Conservation (phyloP, 2,113 vertebrate genomes). For the Gasterosteus aculeatus region DNA sequence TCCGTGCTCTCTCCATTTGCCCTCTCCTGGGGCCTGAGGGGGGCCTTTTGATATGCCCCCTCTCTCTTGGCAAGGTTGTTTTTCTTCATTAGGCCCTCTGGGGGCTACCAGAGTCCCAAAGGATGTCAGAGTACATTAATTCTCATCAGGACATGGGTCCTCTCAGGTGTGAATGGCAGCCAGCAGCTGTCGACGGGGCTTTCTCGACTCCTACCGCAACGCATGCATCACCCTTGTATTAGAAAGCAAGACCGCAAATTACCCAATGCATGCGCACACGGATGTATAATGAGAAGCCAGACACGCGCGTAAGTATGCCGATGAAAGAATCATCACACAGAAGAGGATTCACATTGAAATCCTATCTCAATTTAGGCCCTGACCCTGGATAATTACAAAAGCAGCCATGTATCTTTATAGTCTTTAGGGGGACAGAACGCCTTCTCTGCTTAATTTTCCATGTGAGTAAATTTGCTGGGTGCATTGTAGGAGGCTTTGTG, state of each 20-base stretch:
- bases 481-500: constrained; percentile 71
- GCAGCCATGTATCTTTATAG: constrained; percentile 76
- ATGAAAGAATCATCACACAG: constrained; percentile 62
- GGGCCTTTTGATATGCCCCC: constrained; percentile 71
- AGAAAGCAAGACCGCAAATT: too few species aligned
- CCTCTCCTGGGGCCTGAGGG: constrained; percentile 68
- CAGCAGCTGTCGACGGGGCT: constrained; percentile 87
- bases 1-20: constrained; percentile 65
- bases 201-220: constrained; percentile 84
- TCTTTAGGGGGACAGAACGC: constrained; percentile 75
- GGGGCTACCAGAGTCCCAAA: constrained; percentile 84
- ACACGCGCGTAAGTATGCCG: constrained; percentile 34
- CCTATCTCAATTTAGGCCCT: constrained; percentile 75
- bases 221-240: constrained; percentile 88
- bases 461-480: constrained; percentile 74
- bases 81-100: constrained; percentile 88
- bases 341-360: constrained; percentile 67
- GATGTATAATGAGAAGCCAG: constrained; percentile 41
- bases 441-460: constrained; percentile 77
- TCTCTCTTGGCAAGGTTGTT: constrained; percentile 80
- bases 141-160: constrained; percentile 90
- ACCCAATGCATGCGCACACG: constrained; percentile 47
- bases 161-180: constrained; percentile 94
- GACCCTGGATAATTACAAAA: constrained; percentile 79
- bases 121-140: constrained; percentile 93